A percentile compares a stretch with the other conserved stretches of the same genome.
These are phyloP conservation scores for Pachycephala philippinensis DNA, from an alignment of 2,113 vertebrate species.

Conservation along the genomic window DNA sequence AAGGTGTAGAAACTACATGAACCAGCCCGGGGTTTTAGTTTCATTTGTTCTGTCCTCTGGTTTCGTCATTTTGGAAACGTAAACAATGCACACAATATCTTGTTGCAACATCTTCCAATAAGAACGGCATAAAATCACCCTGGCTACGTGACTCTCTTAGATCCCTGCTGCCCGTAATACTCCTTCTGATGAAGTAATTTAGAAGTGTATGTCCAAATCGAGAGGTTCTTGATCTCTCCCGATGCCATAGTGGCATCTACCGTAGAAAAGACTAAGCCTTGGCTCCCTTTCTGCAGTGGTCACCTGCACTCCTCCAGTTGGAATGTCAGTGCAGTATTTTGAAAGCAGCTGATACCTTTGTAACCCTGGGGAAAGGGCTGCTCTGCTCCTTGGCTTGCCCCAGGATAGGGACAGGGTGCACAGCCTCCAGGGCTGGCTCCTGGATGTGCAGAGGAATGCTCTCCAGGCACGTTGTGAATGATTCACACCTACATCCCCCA, in stretches of 20 bases:
- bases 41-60: background rate
- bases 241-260: background rate
- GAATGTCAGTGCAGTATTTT: background rate
- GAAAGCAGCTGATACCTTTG: background rate
- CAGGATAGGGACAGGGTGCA: background rate
- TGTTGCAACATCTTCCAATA: slow-evolving; percentile 10
- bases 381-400: background rate
- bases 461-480: background rate
- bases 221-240: background rate
- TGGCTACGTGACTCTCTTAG: background rate
- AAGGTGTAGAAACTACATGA: background rate
- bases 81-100: background rate
- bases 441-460: background rate
- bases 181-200: background rate
- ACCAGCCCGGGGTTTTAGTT: background rate
- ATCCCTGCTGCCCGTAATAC: background rate
- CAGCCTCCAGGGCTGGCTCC: background rate
- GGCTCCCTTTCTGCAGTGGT: background rate
- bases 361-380: background rate
- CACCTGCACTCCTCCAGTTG: background rate
- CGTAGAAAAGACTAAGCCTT: background rate
- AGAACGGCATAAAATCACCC: background rate
- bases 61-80: slow-evolving; percentile 5
- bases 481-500: background rate
- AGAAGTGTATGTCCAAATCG: background rate